Evolutionary conservation across 1,140 invertebrate species (phyloP).

Genomic region (Globodera rostochiensis): DNA sequence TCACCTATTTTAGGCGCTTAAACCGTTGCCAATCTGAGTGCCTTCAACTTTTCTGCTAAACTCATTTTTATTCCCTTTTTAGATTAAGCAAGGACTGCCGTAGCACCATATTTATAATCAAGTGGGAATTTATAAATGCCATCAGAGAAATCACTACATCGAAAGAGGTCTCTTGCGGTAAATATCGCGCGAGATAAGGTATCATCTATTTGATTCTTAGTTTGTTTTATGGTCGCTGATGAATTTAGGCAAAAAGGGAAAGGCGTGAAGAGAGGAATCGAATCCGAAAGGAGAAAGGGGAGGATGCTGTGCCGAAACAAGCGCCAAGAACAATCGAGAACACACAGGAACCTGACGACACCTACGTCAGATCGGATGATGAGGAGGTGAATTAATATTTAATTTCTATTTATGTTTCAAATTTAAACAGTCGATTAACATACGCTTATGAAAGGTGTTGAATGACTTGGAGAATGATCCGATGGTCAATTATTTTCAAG

Average conservation of each 20-base stretch:
- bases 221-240: neutral
- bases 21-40: too few relatives aligned
- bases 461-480: slow-evolving; percentile 83
- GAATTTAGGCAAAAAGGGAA: slow-evolving; percentile 58
- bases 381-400: slow-evolving; percentile 72
- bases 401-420: neutral
- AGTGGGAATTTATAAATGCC: slow-evolving; percentile 2
- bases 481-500: slow-evolving; percentile 81
- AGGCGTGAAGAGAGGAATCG: slow-evolving; percentile 59
- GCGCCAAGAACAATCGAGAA: slow-evolving; percentile 89
- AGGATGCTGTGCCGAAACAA: slow-evolving; percentile 71
- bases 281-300: slow-evolving; percentile 58
- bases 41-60: too few relatives aligned
- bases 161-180: slow-evolving; percentile 6
- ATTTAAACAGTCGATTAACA: neutral
- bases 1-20: too few relatives aligned
- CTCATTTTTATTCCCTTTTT: neutral
- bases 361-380: slow-evolving; percentile 79
- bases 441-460: slow-evolving; percentile 61
- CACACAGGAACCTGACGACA: slow-evolving; percentile 86
- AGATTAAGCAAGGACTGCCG: neutral
- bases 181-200: slow-evolving; percentile 12
- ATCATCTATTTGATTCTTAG: neutral
- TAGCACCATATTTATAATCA: neutral
- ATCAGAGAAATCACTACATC: slow-evolving; percentile 1